Evolutionary conservation across 2,113 vertebrate genomes (phyloP), one percentile per base, ranked within the genome.

Genomic region (Anhinga rufa): DNA sequence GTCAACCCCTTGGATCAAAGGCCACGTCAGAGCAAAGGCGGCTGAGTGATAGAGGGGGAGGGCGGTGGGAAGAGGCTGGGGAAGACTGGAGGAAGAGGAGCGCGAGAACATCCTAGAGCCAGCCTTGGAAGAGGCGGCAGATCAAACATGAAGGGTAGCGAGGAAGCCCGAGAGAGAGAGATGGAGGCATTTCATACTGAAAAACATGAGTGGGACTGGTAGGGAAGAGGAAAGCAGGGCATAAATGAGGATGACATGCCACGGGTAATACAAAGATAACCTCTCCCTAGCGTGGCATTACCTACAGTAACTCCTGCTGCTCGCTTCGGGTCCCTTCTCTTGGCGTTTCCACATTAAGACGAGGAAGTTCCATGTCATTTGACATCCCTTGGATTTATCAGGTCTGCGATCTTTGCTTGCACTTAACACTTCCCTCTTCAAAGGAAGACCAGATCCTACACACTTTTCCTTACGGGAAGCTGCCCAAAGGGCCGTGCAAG

Each of bases 161-260:
- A 28, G 40, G 77, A 60, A 44, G 34, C 49, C 64, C 0, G 4
- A 20, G 40, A 49, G 36, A 49, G 36, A 16, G 28, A 29, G 9
- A 12, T 2, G 3, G 54, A 64, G 12, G n/a, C 7, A 36, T 48
- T 71, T 58, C 1, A 0, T 40, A 8, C 13, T 22, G 8, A 24
- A 48, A 44, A 12, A 3, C 10, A 17, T 1, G 12, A 38, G 17
- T 1, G 17, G 16, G 21, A 29, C 17, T 4, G 11, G 18, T 2
- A 34, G 65, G 48, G 46, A 14, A 18, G 12, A 46, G 48, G 58
- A 15, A 25, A 66, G 31, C 9, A 11, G 44, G 20, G 24, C 29
- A 26, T 29, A 31, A 38, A 10, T 3, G 46, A 52, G 40, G 16
- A 40, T 8, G 61, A 26, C 3, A 14, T 40, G 48, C 42, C 68